Evolutionary conservation across 1,140 invertebrate species (phyloP).

Genomic region (Aradophagus sp.): DNA sequence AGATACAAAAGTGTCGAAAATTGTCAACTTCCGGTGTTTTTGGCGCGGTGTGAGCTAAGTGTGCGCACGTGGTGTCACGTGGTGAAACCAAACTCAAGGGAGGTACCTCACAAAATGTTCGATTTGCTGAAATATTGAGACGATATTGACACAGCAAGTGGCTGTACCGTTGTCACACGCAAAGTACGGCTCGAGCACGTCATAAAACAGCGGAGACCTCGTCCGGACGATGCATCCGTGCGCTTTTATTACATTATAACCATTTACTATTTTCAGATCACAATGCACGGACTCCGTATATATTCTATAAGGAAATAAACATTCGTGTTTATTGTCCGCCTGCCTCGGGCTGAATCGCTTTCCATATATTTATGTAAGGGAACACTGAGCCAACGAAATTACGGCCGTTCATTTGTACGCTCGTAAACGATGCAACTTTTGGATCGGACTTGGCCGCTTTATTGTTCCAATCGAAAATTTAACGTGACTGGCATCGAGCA

Average conservation of each 20-base stretch:
- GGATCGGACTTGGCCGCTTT: too few relatives aligned
- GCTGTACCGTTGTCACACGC: conserved; percentile 62
- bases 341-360: background rate
- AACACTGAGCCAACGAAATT: too few relatives aligned
- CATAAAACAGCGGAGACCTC: conserved; percentile 71
- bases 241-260: conserved; percentile 66
- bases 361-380: background rate
- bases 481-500: too few relatives aligned
- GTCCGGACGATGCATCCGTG: conserved; percentile 71
- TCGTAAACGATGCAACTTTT: too few relatives aligned
- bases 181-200: conserved; percentile 66
- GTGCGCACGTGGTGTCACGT: background rate
- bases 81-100: conserved; percentile 13
- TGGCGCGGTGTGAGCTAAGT: conserved; percentile 12
- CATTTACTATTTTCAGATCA: conserved; percentile 73
- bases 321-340: conserved; percentile 14
- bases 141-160: conserved; percentile 65
- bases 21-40: conserved; percentile 2
- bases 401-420: too few relatives aligned
- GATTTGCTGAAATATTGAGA: conserved; percentile 69
- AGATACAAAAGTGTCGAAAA: background rate
- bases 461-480: too few relatives aligned
- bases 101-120: conserved; percentile 69
- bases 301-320: conserved; percentile 70
- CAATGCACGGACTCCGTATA: conserved; percentile 70